Base-by-base conservation (phyloP, 2,888 invertebrate genomes). In the Drosophila parthenogenetica region DNA sequence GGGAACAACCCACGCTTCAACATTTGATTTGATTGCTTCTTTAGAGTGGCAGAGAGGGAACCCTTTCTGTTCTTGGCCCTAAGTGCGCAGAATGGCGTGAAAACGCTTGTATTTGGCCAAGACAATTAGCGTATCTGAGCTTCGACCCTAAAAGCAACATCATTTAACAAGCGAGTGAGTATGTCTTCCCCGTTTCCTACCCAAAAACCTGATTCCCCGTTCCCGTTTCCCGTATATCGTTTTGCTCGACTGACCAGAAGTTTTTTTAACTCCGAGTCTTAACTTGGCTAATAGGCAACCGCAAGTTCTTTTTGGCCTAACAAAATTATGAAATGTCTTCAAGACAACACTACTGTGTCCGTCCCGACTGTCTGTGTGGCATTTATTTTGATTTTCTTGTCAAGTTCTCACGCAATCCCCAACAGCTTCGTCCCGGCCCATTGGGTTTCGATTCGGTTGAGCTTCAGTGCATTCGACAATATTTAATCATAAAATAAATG, bases 51-150 rank as follows among this genome's bases (percentile, higher is more conserved):
- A 29, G 29, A 29, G 29, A 29, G 29, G 5, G 37, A 48, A 66
- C 66, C 59, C 55, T 29, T 29, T 22, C 16, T 16, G 16, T 13
- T n/a, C 22, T 46, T 17, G 40, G 16, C 11, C 35, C 60, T 3
- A 78, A 76, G 80, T 83, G 86, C 78, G 70, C 81, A 83, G 78
- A 83, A 86, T 78, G 86, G 86, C 88, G 86, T 86, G 88, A 86
- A 86, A 86, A 86, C 84, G 86, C 86, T 86, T 88, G 86, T 86
- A 86, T 73, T 80, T 83, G 88, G 88, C 83, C 79, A 83, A 81
- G 75, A 68, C 79, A 81, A 83, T 86, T 86, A 81, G 67, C 76
- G 61, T 69, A 40, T 55, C 53, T 40, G 2, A 1, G 17, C n/a
- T 42, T 53, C 37, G 51, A 48, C 32, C 68, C 37, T 45, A 45